Percentiles rank a stretch among this genome's conserved stretches.
Evolutionary conservation across 2,797 vertebrate species (phyloP).

Genomic region (Fistularia tabacaria): DNA sequence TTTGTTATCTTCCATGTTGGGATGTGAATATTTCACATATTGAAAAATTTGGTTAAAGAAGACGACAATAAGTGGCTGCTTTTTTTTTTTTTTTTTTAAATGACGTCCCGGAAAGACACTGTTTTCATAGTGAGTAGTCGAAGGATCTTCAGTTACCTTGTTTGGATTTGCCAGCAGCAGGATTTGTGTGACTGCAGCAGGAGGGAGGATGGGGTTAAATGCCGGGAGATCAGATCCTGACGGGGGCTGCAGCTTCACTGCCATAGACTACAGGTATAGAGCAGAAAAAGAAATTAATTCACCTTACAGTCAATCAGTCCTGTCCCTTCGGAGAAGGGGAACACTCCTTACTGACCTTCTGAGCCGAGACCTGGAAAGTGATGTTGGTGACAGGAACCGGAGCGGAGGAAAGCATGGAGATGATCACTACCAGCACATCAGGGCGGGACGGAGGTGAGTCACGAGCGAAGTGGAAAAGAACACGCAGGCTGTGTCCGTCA

Average conservation of each 20-base stretch:
- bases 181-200: slow-evolving; percentile 96
- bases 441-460: slow-evolving; percentile 83
- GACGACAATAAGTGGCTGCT: no score
- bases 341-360: slow-evolving; percentile 78
- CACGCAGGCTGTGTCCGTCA: slow-evolving; percentile 90
- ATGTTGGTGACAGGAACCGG: slow-evolving; percentile 88
- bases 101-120: no score
- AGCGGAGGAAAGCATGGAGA: slow-evolving; percentile 96
- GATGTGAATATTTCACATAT: no score
- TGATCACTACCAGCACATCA: slow-evolving; percentile 92
- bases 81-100: no score
- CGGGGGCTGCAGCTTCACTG: slow-evolving; percentile 92
- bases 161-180: slow-evolving; percentile 94
- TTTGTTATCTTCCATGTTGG: no score
- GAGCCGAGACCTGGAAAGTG: slow-evolving; percentile 86
- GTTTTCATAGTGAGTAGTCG: no score
- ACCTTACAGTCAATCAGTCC: not conserved
- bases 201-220: slow-evolving; percentile 92
- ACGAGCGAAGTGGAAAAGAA: slow-evolving; percentile 92
- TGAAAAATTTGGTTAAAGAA: no score
- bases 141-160: slow-evolving; percentile 77
- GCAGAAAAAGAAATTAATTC: not conserved
- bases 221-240: slow-evolving; percentile 90
- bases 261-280: slow-evolving; percentile 81
- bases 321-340: not conserved